phyloP scores from a whole-genome alignment of 1,140 invertebrate genomes.

The Drosophila malerkotliana region DNA sequence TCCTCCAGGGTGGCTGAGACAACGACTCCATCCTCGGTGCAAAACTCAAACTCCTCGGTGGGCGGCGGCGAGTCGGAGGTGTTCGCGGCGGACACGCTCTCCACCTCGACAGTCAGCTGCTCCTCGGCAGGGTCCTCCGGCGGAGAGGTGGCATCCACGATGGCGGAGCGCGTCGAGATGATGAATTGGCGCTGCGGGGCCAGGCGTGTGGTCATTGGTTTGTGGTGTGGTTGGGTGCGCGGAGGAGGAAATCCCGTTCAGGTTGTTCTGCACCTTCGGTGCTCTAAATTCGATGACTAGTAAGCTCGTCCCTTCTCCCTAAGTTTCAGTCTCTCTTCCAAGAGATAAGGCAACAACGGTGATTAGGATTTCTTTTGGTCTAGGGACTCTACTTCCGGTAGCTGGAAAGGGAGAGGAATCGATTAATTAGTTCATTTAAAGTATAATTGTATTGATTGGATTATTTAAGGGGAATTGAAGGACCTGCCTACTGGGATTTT shows the following conservation, averaged over 20 bases:
- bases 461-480: not conserved
- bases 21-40: slow-evolving; percentile 72
- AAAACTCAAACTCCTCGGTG: slow-evolving; percentile 64
- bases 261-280: slow-evolving; percentile 36
- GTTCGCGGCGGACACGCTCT: slow-evolving; percentile 22
- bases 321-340: not conserved
- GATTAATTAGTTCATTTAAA: not conserved
- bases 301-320: slow-evolving; percentile 13
- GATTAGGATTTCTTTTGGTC: slow-evolving; percentile 42
- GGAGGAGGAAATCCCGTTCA: not conserved
- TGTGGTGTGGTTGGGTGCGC: slow-evolving; percentile 8
- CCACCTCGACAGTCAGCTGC: slow-evolving; percentile 55
- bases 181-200: slow-evolving; percentile 79
- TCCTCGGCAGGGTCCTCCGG: slow-evolving; percentile 40
- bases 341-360: slow-evolving; percentile 73
- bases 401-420: not conserved
- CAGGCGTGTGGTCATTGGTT: slow-evolving; percentile 79
- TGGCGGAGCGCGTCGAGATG: slow-evolving; percentile 64
- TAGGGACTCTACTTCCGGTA: slow-evolving; percentile 10
- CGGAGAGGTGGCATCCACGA: slow-evolving; percentile 42
- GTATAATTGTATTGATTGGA: not conserved
- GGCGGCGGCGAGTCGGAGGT: slow-evolving; percentile 37
- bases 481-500: not conserved
- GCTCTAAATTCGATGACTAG: slow-evolving; percentile 71
- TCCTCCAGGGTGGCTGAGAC: slow-evolving; percentile 75